Evolutionary conservation across 92 coral and sea anemone genomes (phyloP).

Genomic region (Anthopleura xanthogrammica): DNA sequence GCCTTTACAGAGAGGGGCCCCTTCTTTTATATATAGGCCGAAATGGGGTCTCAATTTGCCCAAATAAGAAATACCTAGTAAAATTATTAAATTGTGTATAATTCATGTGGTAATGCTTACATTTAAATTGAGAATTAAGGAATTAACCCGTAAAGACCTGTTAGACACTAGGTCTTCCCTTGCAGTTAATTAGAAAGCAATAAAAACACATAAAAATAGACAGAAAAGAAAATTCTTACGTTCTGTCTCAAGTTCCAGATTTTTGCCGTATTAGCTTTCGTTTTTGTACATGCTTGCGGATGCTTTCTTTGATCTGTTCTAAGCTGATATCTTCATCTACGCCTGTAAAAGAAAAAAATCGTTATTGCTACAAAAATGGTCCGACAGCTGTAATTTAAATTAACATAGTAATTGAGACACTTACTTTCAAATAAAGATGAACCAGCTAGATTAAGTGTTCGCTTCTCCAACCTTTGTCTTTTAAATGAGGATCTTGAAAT

Average conservation of each 20-base stretch:
- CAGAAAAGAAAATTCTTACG: not conserved
- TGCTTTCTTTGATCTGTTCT: slow-evolving; percentile 71
- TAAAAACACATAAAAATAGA: not conserved
- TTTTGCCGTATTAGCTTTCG: slow-evolving; percentile 32
- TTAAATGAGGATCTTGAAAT: slow-evolving; percentile 25
- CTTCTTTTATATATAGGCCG: no score
- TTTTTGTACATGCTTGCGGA: slow-evolving; percentile 72
- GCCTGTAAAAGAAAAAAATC: slow-evolving; percentile 10
- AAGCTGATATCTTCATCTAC: slow-evolving; percentile 57
- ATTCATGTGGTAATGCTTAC: no score
- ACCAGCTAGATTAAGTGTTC: slow-evolving; percentile 43
- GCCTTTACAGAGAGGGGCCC: no score
- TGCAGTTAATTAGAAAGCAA: no score
- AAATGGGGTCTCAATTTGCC: no score
- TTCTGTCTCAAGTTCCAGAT: not conserved
- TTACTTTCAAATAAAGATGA: slow-evolving; percentile 56
- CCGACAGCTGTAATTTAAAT: not conserved
- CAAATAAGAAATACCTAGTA: no score
- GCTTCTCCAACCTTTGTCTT: slow-evolving; percentile 35
- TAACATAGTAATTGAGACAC: not conserved
- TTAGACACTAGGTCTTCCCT: no score
- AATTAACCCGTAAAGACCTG: no score
- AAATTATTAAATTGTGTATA: no score
- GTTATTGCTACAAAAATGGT: not conserved
- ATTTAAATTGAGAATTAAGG: no score